These are phyloP conservation scores for Arizona elegans DNA, from an alignment of 2,113 vertebrate species.

Conservation along the genomic window DNA sequence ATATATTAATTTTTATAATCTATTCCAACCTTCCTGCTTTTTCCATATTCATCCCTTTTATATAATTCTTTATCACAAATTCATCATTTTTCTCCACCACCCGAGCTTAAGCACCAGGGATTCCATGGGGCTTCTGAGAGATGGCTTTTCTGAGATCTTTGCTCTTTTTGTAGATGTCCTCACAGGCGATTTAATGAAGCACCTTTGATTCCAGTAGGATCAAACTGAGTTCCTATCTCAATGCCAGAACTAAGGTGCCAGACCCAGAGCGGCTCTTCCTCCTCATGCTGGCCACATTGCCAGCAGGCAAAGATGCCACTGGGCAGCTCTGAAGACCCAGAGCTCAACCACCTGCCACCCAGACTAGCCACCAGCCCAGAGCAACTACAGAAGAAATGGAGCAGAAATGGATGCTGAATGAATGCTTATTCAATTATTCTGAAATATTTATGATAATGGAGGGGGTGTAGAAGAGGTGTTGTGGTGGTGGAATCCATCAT, in stretches of 20 bases:
- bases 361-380: conserved; percentile 38
- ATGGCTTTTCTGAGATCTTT: background rate
- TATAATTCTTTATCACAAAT: no score
- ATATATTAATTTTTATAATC: no score
- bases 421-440: conserved; percentile 64
- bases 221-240: background rate
- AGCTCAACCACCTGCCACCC: conserved; percentile 54
- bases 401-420: conserved; percentile 46
- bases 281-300: background rate
- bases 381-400: no score
- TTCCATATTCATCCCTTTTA: no score
- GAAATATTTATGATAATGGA: conserved; percentile 60
- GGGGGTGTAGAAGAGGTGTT: conserved; percentile 31
- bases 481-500: conserved; percentile 49
- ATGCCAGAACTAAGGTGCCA: background rate
- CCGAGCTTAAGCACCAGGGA: background rate
- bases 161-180: background rate
- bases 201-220: background rate
- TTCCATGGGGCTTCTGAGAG: no score
- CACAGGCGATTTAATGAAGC: background rate
- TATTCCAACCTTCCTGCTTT: no score
- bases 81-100: no score
- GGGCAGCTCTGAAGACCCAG: background rate
- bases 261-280: background rate
- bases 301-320: background rate